phyloP scores from a whole-genome alignment of 2,888 invertebrate genomes.

The Coelinius sp. region DNA sequence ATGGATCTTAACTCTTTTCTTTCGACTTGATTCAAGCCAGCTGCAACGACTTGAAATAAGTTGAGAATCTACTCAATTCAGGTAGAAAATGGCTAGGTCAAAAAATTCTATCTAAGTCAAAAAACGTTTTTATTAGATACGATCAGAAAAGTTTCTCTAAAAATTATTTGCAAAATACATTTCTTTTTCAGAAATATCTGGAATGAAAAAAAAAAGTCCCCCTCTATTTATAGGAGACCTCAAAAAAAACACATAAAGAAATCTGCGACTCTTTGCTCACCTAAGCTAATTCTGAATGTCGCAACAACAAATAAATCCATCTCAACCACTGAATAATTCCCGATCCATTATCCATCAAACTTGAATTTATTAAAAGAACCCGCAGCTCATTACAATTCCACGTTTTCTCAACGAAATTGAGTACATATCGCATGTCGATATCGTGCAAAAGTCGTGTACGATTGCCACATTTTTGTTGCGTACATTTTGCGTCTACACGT shows the following conservation, averaged over 20 bases:
- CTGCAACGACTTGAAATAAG: too few species aligned
- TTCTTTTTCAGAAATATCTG: background rate
- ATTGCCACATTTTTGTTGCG: slow-evolving; percentile 20
- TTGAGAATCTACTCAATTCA: too few species aligned
- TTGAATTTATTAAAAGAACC: background rate
- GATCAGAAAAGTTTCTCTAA: background rate
- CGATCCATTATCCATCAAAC: background rate
- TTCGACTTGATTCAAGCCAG: too few species aligned
- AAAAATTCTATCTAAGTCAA: too few species aligned
- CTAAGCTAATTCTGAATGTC: background rate
- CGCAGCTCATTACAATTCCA: background rate
- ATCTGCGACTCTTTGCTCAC: background rate
- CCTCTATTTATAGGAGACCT: too few species aligned
- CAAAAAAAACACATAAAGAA: background rate
- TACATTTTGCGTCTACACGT: slow-evolving; percentile 17
- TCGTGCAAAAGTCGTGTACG: slow-evolving; percentile 11
- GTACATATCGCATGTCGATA: slow-evolving; percentile 12
- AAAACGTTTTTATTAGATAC: too few species aligned
- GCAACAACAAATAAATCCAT: background rate
- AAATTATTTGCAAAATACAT: background rate
- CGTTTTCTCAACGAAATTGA: slow-evolving; percentile 1
- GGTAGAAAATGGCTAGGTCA: too few species aligned
- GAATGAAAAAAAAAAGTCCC: background rate
- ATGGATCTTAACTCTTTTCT: too few species aligned
- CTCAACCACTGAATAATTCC: background rate